Evolutionary conservation across 2,888 invertebrate genomes (phyloP).

Genomic region (Dryobotodes eremita): DNA sequence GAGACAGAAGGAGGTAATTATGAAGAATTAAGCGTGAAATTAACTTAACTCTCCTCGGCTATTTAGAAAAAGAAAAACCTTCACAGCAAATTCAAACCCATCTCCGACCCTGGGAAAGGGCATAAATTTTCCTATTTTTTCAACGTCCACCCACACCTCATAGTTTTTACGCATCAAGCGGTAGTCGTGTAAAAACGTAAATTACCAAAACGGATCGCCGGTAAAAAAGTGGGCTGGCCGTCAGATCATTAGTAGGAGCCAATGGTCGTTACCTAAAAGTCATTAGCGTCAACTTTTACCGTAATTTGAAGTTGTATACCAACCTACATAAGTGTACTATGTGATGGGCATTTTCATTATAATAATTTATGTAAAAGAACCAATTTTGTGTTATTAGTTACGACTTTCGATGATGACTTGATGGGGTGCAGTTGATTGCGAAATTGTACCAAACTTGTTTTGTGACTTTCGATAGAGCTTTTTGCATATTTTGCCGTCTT

Average conservation of each 20-base stretch:
- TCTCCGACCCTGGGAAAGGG: slow-evolving; percentile 43
- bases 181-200: slow-evolving; percentile 83
- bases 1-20: slow-evolving; percentile 10
- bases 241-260: slow-evolving; percentile 87
- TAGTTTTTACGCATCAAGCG: slow-evolving; percentile 77
- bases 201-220: slow-evolving; percentile 87
- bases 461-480: slow-evolving; percentile 61
- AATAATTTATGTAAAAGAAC: slow-evolving; percentile 86
- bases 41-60: slow-evolving; percentile 5
- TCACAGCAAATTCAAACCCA: slow-evolving; percentile 26
- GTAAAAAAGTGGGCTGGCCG: slow-evolving; percentile 89
- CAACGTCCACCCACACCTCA: slow-evolving; percentile 68
- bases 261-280: slow-evolving; percentile 90
- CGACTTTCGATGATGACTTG: slow-evolving; percentile 77
- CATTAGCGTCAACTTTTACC: slow-evolving; percentile 90
- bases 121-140: slow-evolving; percentile 69
- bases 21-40: slow-evolving; percentile 44
- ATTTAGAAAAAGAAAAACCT: slow-evolving; percentile 45
- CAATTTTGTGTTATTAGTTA: slow-evolving; percentile 86
- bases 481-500: slow-evolving; percentile 63
- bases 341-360: slow-evolving; percentile 79
- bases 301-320: slow-evolving; percentile 84
- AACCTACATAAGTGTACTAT: slow-evolving; percentile 68
- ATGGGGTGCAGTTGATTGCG: slow-evolving; percentile 75
- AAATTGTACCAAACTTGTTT: slow-evolving; percentile 70